A percentile compares a stretch with the other conserved stretches of the same genome.
Conservation (phyloP, 2,113 vertebrate species). For the Corythaeola cristata region DNA sequence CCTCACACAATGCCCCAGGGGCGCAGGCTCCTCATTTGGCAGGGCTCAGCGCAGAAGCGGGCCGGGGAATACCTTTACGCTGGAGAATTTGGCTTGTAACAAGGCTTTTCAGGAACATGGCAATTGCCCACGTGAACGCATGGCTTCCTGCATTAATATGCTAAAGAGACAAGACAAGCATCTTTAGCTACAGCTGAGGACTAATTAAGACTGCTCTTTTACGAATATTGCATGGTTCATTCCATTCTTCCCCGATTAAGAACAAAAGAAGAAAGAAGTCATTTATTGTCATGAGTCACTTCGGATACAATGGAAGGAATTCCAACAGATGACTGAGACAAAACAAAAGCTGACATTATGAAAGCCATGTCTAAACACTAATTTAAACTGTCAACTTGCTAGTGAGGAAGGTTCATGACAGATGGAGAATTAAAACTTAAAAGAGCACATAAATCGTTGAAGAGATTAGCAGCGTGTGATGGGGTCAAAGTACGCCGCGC, state of each 20-base stretch:
- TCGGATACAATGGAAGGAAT: conserved; percentile 81
- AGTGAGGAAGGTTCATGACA: conserved; percentile 75
- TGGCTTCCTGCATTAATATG: conserved; percentile 70
- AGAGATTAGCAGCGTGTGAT: conserved; percentile 73
- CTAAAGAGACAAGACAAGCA: conserved; percentile 75
- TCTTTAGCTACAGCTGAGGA: conserved; percentile 70
- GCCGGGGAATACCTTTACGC: conserved; percentile 53
- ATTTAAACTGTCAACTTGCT: conserved; percentile 81
- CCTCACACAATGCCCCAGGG: conserved; percentile 33
- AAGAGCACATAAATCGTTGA: conserved; percentile 79
- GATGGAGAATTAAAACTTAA: conserved; percentile 77
- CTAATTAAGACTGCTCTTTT: conserved; percentile 78
- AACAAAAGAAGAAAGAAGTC: conserved; percentile 78
- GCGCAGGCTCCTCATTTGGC: conserved; percentile 55
- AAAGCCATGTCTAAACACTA: conserved; percentile 81
- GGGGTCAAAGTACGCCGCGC: conserved; percentile 51
- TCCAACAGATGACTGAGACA: conserved; percentile 77
- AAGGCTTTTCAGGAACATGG: conserved; percentile 67
- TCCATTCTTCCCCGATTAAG: conserved; percentile 78
- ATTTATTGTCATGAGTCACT: conserved; percentile 80
- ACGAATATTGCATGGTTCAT: conserved; percentile 70
- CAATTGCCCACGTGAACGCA: conserved; percentile 70
- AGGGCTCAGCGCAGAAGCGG: neutral
- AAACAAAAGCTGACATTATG: conserved; percentile 81
- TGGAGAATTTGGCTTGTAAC: conserved; percentile 58